phyloP scores from a whole-genome alignment of 2,888 invertebrate species.

The Oligia fasciuncula region DNA sequence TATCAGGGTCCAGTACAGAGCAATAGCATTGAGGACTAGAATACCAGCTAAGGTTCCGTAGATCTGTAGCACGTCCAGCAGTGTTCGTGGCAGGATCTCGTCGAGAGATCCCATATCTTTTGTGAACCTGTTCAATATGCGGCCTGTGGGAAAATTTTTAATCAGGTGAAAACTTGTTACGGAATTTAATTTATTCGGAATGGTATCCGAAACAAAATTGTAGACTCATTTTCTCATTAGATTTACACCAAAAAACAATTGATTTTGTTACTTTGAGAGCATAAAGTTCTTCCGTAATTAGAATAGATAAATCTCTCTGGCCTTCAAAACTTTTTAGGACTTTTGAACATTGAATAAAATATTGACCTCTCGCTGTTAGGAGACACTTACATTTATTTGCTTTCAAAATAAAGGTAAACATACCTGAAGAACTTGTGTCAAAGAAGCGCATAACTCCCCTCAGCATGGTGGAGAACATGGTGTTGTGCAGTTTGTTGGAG shows the following conservation, averaged over 20 bases:
- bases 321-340: neutral
- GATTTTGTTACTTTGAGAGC: neutral
- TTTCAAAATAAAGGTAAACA: neutral
- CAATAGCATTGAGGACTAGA: constrained; percentile 91
- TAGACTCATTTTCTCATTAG: neutral
- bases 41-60: constrained; percentile 88
- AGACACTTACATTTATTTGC: neutral
- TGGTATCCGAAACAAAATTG: neutral
- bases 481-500: constrained; percentile 92
- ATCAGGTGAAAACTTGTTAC: neutral
- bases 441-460: constrained; percentile 92
- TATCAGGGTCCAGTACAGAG: constrained; percentile 90
- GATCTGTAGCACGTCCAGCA: constrained; percentile 92
- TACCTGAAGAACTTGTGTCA: constrained; percentile 94
- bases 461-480: constrained; percentile 91
- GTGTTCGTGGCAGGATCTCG: constrained; percentile 92
- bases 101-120: constrained; percentile 96
- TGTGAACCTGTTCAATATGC: constrained; percentile 94
- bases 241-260: neutral
- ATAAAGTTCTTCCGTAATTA: neutral
- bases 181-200: neutral
- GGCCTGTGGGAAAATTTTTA: constrained; percentile 80
- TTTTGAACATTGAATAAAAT: constrained; percentile 2
- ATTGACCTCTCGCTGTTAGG: neutral
- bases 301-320: neutral